These are phyloP conservation scores for Drosophila ananassae DNA, from an alignment of 1,140 invertebrate species.

Conservation along the genomic window DNA sequence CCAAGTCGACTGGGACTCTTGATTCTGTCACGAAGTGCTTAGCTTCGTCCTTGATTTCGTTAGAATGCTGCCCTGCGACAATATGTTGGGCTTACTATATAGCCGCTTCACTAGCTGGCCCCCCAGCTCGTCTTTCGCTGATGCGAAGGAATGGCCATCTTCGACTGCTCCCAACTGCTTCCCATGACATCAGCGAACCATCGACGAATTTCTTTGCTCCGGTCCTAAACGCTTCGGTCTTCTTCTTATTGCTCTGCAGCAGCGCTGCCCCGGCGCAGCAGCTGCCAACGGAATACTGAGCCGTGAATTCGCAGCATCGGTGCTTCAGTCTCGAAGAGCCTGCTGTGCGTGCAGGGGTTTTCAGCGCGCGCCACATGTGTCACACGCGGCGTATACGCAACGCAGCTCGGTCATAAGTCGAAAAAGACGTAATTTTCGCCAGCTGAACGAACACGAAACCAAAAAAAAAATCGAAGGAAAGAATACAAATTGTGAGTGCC, in stretches of 20 bases:
- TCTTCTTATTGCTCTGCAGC: slow-evolving; percentile 15
- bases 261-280: slow-evolving; percentile 41
- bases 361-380: slow-evolving; percentile 59
- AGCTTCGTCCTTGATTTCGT: slow-evolving; percentile 76
- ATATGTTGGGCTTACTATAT: slow-evolving; percentile 65
- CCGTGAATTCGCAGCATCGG: slow-evolving; percentile 21
- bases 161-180: slow-evolving; percentile 34
- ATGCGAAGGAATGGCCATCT: slow-evolving; percentile 27
- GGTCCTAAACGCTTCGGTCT: background rate
- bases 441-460: background rate
- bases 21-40: slow-evolving; percentile 63
- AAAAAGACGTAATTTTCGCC: slow-evolving; percentile 69
- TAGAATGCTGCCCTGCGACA: slow-evolving; percentile 63
- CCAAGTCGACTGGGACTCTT: slow-evolving; percentile 8
- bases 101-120: slow-evolving; percentile 31
- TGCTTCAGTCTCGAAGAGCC: slow-evolving; percentile 75
- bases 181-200: slow-evolving; percentile 51
- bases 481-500: slow-evolving; percentile 41
- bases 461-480: slow-evolving; percentile 6
- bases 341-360: slow-evolving; percentile 80
- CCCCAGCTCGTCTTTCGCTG: slow-evolving; percentile 24
- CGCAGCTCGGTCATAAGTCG: slow-evolving; percentile 17
- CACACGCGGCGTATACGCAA: slow-evolving; percentile 73
- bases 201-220: slow-evolving; percentile 4
- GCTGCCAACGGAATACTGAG: slow-evolving; percentile 31